A percentile compares a stretch with the other conserved stretches of the same genome.
phyloP scores from a whole-genome alignment of 2,797 vertebrate genomes.

The Margarornis squamiger region DNA sequence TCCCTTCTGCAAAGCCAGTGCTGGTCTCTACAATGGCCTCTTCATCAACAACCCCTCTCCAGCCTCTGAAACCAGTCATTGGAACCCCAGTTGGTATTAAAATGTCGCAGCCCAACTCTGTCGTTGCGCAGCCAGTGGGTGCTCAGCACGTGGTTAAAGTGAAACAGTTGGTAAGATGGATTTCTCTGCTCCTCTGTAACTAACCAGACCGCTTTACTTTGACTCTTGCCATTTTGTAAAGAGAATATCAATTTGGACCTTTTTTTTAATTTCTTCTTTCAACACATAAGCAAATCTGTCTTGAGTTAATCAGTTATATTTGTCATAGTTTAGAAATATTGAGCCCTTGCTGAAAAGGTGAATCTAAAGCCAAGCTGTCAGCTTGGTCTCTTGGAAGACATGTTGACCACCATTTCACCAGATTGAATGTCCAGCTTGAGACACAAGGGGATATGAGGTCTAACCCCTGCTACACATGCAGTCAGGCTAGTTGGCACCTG shows the following conservation, averaged over 20 bases:
- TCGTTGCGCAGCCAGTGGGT: conserved; percentile 20
- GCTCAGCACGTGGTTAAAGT: conserved; percentile 69
- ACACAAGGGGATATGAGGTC: accelerated
- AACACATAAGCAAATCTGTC: not conserved
- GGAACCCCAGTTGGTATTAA: conserved; percentile 60
- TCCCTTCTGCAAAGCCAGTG: conserved; percentile 49
- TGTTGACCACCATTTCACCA: not conserved
- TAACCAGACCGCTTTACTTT: not conserved
- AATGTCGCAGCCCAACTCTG: conserved; percentile 39
- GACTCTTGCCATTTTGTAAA: not conserved
- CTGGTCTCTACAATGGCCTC: conserved; percentile 9
- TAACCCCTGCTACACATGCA: not conserved
- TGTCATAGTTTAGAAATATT: not conserved
- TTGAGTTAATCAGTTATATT: not conserved
- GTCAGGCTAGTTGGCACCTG: not conserved
- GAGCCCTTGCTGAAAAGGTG: not conserved
- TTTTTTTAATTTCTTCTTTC: not conserved
- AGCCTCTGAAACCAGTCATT: conserved; percentile 35
- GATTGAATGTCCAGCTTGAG: not conserved
- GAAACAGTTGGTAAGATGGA: conserved; percentile 80
- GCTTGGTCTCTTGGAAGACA: not conserved
- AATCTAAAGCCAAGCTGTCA: not conserved
- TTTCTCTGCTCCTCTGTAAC: not conserved
- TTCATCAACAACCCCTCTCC: conserved; percentile 40
- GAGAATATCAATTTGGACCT: not conserved